Evolutionary conservation across 2,797 vertebrate genomes (phyloP).

Genomic region (Sibirionetta formosa): DNA sequence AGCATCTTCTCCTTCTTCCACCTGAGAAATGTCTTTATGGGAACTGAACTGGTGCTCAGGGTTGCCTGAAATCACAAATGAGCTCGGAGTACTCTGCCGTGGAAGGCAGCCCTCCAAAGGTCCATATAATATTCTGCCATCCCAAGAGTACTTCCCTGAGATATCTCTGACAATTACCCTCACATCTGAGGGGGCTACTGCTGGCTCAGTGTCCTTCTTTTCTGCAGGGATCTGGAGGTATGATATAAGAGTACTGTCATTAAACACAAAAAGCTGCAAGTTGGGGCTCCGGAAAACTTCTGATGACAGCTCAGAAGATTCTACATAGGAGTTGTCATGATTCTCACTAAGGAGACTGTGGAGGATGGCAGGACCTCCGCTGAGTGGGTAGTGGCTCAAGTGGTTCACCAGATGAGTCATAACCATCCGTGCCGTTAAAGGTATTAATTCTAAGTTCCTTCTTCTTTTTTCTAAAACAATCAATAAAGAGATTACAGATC

Average conservation of each 20-base stretch:
- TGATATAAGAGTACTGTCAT: slow-evolving; percentile 96
- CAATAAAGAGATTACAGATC: background rate
- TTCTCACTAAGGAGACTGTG: slow-evolving; percentile 97
- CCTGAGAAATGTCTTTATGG: slow-evolving; percentile 56
- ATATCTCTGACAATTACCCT: slow-evolving; percentile 96
- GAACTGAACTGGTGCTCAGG: background rate
- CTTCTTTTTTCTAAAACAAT: slow-evolving; percentile 88
- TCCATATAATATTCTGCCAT: slow-evolving; percentile 91
- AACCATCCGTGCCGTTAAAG: slow-evolving; percentile 94
- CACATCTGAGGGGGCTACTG: slow-evolving; percentile 84
- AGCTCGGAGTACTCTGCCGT: background rate
- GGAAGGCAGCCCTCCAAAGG: slow-evolving; percentile 77
- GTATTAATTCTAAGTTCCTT: slow-evolving; percentile 94
- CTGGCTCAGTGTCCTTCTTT: slow-evolving; percentile 62
- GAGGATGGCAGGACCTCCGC: slow-evolving; percentile 93
- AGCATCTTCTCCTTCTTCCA: slow-evolving; percentile 88
- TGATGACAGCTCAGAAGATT: slow-evolving; percentile 92
- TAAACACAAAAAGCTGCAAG: slow-evolving; percentile 97
- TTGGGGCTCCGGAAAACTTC: slow-evolving; percentile 98
- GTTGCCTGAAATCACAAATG: slow-evolving; percentile 10
- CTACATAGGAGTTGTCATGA: slow-evolving; percentile 93
- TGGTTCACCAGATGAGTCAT: slow-evolving; percentile 98
- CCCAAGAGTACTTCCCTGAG: slow-evolving; percentile 99
- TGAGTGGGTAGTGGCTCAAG: slow-evolving; percentile 94
- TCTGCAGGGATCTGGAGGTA: slow-evolving; percentile 93